Percentiles rank a stretch among this genome's conserved stretches.
These are phyloP conservation scores for Brachyptera putata DNA, from an alignment of 2,888 invertebrate genomes.

Conservation along the genomic window DNA sequence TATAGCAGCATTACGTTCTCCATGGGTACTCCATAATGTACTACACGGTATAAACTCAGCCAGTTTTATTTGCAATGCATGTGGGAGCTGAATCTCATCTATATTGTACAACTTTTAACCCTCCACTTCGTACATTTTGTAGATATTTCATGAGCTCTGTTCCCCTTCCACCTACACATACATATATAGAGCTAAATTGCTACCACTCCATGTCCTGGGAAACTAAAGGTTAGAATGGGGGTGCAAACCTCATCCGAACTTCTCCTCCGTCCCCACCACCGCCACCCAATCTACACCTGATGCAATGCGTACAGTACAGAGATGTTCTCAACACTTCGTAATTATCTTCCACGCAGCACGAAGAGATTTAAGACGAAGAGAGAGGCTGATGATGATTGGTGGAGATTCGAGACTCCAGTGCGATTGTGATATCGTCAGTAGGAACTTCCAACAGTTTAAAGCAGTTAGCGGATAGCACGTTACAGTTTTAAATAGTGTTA, in stretches of 20 bases:
- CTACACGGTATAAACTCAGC: neutral
- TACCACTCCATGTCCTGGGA: neutral
- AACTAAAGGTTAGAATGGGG: neutral
- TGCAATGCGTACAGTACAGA: neutral
- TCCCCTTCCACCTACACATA: neutral
- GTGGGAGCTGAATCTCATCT: conserved; percentile 24
- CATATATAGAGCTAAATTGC: neutral
- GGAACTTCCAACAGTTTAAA: too few relatives aligned
- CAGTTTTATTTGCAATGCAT: conserved; percentile 10
- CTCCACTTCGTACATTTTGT: conserved; percentile 23
- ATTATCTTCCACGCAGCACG: neutral
- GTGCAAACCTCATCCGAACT: neutral
- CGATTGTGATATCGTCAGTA: too few relatives aligned
- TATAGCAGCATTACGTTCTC: too few relatives aligned
- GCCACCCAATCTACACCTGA: too few relatives aligned
- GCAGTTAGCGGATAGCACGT: too few relatives aligned
- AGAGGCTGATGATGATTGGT: too few relatives aligned
- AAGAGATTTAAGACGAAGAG: neutral
- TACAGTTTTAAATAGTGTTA: too few relatives aligned
- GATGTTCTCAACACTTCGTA: neutral
- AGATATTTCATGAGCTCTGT: conserved; percentile 29
- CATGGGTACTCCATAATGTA: neutral
- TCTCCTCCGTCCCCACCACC: neutral
- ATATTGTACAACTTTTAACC: conserved; percentile 30
- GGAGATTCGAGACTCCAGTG: too few relatives aligned